Conservation (phyloP, 2,888 invertebrate species). For the Cerastis leucographa region DNA sequence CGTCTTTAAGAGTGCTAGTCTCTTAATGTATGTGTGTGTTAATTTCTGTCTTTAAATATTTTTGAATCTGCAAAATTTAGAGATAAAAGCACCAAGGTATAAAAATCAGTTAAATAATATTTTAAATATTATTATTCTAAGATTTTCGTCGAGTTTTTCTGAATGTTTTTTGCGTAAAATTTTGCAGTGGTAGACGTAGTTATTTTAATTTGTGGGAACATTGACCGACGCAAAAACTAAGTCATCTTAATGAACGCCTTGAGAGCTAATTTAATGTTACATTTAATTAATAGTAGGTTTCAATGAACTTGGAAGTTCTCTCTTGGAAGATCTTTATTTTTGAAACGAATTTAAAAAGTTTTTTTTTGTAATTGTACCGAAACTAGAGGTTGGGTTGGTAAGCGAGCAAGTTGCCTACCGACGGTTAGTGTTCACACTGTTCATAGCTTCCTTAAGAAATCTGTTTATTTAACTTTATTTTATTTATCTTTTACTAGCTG, state of each 20-base stretch:
- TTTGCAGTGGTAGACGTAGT: constrained; percentile 30
- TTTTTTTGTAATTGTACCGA: background rate
- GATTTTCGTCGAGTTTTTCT: constrained; percentile 24
- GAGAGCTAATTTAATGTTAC: constrained; percentile 36
- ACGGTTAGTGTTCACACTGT: too few species aligned
- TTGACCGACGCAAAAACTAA: constrained; percentile 45
- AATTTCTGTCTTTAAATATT: too few species aligned
- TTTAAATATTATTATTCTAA: constrained; percentile 15
- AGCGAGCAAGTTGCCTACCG: too few species aligned
- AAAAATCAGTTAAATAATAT: constrained; percentile 9
- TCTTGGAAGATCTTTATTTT: background rate
- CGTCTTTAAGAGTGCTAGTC: too few species aligned
- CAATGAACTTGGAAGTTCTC: constrained; percentile 10
- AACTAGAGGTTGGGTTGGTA: background rate
- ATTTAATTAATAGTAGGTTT: constrained; percentile 18
- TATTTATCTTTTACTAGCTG: too few species aligned
- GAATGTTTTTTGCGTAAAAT: constrained; percentile 15
- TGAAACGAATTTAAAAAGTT: background rate
- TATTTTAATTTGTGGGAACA: constrained; percentile 50
- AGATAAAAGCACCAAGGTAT: background rate
- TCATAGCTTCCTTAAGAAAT: too few species aligned
- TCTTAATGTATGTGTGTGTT: too few species aligned
- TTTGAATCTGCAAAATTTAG: background rate
- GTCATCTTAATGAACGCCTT: constrained; percentile 25
- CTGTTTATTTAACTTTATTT: too few species aligned